Evolutionary conservation across 92 coral and sea anemone species (phyloP).

Genomic region (Bergia sp.): DNA sequence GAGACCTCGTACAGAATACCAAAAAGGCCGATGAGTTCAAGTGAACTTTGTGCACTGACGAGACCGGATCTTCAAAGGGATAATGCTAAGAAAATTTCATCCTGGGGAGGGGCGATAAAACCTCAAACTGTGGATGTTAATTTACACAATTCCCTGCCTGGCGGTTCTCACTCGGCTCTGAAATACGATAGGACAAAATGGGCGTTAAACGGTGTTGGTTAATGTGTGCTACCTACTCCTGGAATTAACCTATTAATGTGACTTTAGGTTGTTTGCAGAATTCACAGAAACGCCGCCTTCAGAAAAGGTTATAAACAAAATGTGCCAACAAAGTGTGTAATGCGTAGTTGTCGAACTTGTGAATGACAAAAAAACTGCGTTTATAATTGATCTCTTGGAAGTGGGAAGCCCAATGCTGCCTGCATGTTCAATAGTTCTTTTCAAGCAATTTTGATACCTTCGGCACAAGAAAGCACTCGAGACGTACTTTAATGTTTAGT

Average conservation of each 20-base stretch:
- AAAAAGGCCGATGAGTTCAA: not conserved
- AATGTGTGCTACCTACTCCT: constrained; percentile 25
- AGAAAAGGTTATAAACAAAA: not conserved
- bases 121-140: constrained; percentile 5
- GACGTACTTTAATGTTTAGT: no score
- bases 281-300: not conserved
- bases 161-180: constrained; percentile 10
- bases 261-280: not conserved
- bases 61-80: constrained; percentile 34
- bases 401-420: no score
- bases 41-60: not conserved
- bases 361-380: no score
- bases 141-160: constrained; percentile 14
- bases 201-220: constrained; percentile 18
- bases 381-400: no score
- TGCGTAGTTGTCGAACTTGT: no score
- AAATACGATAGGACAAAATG: not conserved
- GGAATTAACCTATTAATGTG: not conserved
- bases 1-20: not conserved
- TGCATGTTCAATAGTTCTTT: no score
- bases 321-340: no score
- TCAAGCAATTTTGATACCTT: no score
- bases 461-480: no score
- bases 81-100: constrained; percentile 37
- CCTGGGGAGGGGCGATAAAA: constrained; percentile 47